Evolutionary conservation across 1,140 invertebrate species (phyloP).

Genomic region (Hirudo medicinalis): DNA sequence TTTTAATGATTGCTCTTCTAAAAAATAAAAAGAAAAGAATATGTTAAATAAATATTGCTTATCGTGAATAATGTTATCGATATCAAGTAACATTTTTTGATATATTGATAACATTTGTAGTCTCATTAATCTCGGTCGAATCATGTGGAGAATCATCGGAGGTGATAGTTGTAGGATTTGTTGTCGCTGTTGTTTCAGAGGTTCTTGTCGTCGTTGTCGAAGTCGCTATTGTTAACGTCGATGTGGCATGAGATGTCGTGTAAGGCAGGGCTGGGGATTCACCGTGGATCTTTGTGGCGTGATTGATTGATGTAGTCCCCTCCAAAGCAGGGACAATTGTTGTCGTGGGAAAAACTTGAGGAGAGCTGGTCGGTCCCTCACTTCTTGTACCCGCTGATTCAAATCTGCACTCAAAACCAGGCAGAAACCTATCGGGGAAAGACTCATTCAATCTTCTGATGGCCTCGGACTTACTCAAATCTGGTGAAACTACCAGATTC

Average conservation of each 20-base stretch:
- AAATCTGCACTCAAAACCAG: background rate
- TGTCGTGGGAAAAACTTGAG: background rate
- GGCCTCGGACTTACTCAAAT: background rate
- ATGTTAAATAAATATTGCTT: too few species aligned
- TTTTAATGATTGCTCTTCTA: too few species aligned
- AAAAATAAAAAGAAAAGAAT: too few species aligned
- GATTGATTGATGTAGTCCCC: background rate
- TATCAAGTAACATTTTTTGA: too few species aligned
- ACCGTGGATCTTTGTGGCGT: too few species aligned
- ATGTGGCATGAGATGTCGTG: slow-evolving; percentile 3
- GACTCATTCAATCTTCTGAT: background rate
- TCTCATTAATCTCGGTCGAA: too few species aligned
- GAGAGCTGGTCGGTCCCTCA: background rate
- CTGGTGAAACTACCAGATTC: background rate
- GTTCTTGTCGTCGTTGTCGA: background rate
- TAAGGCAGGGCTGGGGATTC: background rate
- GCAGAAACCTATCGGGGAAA: too few species aligned
- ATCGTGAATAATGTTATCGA: too few species aligned
- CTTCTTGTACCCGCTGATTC: background rate
- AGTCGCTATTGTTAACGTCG: background rate
- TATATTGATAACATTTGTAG: too few species aligned
- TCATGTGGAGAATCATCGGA: background rate
- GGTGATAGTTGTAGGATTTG: slow-evolving; percentile 10
- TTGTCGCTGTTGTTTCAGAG: slow-evolving; percentile 6
- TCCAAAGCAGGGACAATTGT: background rate